These are phyloP conservation scores for Cecropterus lyciades DNA, from an alignment of 1,140 invertebrate species.

Conservation along the genomic window DNA sequence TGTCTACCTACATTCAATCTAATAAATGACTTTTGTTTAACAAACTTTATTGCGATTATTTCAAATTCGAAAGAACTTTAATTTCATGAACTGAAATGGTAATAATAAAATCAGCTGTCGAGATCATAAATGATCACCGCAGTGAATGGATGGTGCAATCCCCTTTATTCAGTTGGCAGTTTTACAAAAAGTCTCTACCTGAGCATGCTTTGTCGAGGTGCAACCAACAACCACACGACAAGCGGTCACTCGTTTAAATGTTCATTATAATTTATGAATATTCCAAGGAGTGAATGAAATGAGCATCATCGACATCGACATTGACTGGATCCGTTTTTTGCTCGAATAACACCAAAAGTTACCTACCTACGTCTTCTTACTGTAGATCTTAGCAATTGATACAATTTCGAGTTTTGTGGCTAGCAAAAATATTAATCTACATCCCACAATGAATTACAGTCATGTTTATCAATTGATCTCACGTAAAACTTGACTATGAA, in stretches of 20 bases:
- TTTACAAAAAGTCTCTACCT: conserved; percentile 38
- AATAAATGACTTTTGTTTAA: too few species aligned
- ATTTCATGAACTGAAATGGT: background rate
- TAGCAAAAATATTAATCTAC: too few species aligned
- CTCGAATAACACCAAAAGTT: conserved; percentile 15
- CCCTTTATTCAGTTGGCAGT: conserved; percentile 16
- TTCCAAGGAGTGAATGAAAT: conserved; percentile 24
- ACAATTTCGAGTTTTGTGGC: too few species aligned
- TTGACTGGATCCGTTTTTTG: conserved; percentile 27
- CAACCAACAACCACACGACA: conserved; percentile 38
- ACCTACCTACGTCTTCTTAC: background rate
- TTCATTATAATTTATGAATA: conserved; percentile 35
- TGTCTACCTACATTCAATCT: too few species aligned
- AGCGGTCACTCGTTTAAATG: conserved; percentile 35
- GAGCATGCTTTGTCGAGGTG: conserved; percentile 36
- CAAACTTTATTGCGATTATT: too few species aligned
- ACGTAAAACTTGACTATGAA: too few species aligned
- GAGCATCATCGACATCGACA: conserved; percentile 23
- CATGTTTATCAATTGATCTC: too few species aligned
- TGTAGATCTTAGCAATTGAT: too few species aligned
- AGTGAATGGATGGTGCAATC: conserved; percentile 37
- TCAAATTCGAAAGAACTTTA: background rate
- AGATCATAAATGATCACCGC: conserved; percentile 11
- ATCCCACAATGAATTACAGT: too few species aligned
- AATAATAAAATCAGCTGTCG: background rate